Evolutionary conservation across 2,113 vertebrate genomes (phyloP), one percentile per base, ranked within the genome.

Genomic region (Myiopsitta monachus): DNA sequence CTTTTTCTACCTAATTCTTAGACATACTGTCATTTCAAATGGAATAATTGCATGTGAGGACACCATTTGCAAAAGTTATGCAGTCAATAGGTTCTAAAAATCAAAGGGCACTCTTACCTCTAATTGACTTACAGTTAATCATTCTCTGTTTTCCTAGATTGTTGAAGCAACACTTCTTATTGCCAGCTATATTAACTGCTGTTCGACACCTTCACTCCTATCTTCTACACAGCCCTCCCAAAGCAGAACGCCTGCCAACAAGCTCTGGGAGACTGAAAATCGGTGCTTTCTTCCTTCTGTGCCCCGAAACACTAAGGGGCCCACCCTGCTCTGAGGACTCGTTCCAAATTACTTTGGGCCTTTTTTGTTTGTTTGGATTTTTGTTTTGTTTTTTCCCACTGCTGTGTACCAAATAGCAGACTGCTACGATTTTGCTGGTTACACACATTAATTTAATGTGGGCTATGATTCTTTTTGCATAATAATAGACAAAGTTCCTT

Each of bases 131-230:
- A 31, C 36, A 78, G 66, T 92, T 93, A 95, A 95, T 95, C 0
- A 91, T 96, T 95, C 79, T 72, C 91, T 96, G 67, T 95, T 88
- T 54, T 68, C n/a, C 51, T 96, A 99, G 99, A 98, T 99, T 55
- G 97, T 99, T 97, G 98, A 99, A 97, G 95, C 99, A 97, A 99
- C 99, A 30, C 98, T 99, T 83, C 98, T 99, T 92, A 98, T 99
- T 97, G 99, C 98, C 94, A 99, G 98, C 97, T 99, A 99, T 84
- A 99, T 99, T 82, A 99, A 99, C 98, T 98, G 96, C 97, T 97
- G 94, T 96, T 98, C 86, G 0, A 96, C 97, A 77, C 74, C 95
- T 88, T 92, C 96, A 23, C 93, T 96, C 38, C 96, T 97, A 11
- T n/a, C 90, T 94, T 16, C 93, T 92, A 8, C 69, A 38, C 38